Conservation (phyloP, 2,888 invertebrate genomes). For the Rhyacophila evoluta region DNA sequence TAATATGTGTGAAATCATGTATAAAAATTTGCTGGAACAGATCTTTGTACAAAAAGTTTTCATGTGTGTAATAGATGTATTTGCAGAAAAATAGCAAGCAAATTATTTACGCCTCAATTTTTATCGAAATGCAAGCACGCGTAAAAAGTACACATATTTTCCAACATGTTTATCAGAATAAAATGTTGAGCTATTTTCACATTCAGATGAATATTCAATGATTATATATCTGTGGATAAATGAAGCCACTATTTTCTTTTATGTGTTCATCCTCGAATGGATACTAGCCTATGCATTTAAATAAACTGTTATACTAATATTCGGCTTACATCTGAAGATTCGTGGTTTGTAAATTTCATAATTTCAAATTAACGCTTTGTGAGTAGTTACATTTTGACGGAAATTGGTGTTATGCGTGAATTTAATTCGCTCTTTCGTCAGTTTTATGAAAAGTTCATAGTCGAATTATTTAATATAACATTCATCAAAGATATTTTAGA, state of each 20-base stretch:
- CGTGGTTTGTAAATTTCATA: too few species aligned
- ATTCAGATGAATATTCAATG: too few species aligned
- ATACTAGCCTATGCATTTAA: too few species aligned
- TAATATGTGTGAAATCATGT: too few species aligned
- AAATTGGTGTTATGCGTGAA: background rate
- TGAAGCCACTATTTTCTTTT: too few species aligned
- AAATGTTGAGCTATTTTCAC: background rate
- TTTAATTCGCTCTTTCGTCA: background rate
- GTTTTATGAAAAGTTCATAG: background rate
- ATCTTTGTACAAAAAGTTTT: background rate
- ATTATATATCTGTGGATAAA: too few species aligned
- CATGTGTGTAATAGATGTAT: background rate
- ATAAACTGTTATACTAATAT: too few species aligned
- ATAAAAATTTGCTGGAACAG: background rate
- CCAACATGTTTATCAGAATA: slow-evolving; percentile 25
- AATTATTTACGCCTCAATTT: background rate
- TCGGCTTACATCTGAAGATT: too few species aligned
- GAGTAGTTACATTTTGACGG: background rate
- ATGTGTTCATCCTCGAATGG: too few species aligned
- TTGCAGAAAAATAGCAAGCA: background rate
- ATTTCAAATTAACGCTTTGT: too few species aligned
- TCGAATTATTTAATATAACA: background rate
- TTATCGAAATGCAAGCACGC: background rate
- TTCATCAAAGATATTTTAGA: background rate
- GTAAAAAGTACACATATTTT: background rate